Base-by-base conservation (phyloP, 2,888 invertebrate genomes). In the Tholera decimalis region DNA sequence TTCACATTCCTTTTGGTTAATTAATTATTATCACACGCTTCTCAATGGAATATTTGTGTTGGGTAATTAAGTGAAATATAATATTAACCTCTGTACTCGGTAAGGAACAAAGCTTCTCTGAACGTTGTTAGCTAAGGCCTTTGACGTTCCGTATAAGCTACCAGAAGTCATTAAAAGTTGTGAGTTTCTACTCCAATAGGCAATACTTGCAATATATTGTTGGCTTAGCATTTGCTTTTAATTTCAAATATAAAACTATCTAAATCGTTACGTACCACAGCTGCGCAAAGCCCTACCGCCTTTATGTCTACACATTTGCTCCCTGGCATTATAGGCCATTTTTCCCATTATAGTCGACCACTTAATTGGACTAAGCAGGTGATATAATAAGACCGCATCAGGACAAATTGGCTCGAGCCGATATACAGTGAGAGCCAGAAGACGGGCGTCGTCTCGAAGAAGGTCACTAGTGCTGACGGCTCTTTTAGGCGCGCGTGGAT, bases 1-100 rank as follows among this genome's bases (percentile, higher is more conserved):
- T 47, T 37, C 22, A 54, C 35, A 47, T 68, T 54, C 69, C 68
- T 68, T 53, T 66, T 53, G 47, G 50, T 68, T 49, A 69, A 62
- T 68, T 68, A 61, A 49, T 66, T 46, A 47, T 43, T 54, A 50
- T 49, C 62, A 61, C 53, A 43, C 47, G 28, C 22, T 26, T 30
- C 54, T 44, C 26, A 33, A 55, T 63, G 62, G 39, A 50, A 22
- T 55, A 53, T 68, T 61, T 68, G 26, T 26, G 33, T 51, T 55
- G 33, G 22, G 18, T 63, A 46, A 68, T 68, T 61, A 53, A 53
- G n/a, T 22, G 9, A 30, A 18, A 9, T 62, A 41, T 3, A 43
- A 43, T 54, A 49, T 62, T 43, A 43, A 43, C 22, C 20, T 46
- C n/a, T 22, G 24, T 28, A 51, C 9, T 26, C 28, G 11, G 20